Evolutionary conservation across 2,888 invertebrate genomes (phyloP), one percentile per base, ranked within the genome.

Genomic region (Machimus rusticus): DNA sequence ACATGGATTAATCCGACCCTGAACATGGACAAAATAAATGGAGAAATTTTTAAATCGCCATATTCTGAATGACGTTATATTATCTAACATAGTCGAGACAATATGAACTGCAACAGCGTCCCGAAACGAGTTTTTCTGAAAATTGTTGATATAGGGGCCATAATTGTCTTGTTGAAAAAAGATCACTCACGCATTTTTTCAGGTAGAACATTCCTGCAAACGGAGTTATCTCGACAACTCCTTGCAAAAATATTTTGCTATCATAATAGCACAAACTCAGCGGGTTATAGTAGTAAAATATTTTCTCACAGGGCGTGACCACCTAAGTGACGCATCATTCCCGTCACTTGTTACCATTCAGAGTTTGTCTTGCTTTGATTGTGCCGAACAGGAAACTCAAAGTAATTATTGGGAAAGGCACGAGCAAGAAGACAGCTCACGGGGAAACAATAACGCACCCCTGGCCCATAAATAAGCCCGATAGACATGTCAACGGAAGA

Each of bases 311-410:
- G n/a, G 23, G 28, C 8, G 12, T 66, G 66, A 66, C 66, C 66
- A 66, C 66, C 66, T 66, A 66, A 28, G 66, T 66, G 66, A 66
- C 66, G 66, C 28, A 66, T 66, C 28, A 66, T 66, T 28, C 23
- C 28, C 23, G 28, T 8, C 66, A 66, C 66, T 51, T 6, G 51
- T n/a, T 5, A 51, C n/a, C 51, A 51, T 51, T 51, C 51, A 51
- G 51, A 51, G 51, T 51, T n/a, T 0, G 2, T 0, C 28, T 28
- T 9, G 28, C 85, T 85, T 85, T 85, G 85, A 85, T 79, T 79
- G 55, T 37, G 31, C 86, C 86, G 86, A 86, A 86, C 86, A 86
- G 86, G 86, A 86, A 86, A 86, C 79, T 6, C 39, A 79, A 66
- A 51, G 79, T 23, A 86, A 86, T 86, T 79, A 86, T 46, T 74